These are phyloP conservation scores for Drosophila acutilabella DNA, from an alignment of 2,888 invertebrate species.

Conservation along the genomic window DNA sequence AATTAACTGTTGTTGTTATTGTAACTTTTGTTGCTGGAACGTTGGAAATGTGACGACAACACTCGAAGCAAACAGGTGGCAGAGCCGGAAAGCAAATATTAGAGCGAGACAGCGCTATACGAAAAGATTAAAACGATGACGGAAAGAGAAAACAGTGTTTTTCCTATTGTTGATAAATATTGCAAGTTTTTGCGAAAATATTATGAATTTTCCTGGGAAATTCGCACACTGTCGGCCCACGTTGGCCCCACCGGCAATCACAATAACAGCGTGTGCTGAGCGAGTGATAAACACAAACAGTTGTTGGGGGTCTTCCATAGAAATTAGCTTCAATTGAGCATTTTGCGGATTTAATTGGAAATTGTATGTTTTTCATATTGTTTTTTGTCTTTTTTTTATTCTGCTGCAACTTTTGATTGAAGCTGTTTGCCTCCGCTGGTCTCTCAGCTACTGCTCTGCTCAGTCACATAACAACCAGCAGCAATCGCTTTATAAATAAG, in stretches of 20 bases:
- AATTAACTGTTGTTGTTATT: slow-evolving; percentile 52
- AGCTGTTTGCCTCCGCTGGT: slow-evolving; percentile 22
- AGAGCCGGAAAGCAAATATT: slow-evolving; percentile 21
- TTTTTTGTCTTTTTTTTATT: background rate
- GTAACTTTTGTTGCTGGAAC: slow-evolving; percentile 38
- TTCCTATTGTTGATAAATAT: slow-evolving; percentile 37
- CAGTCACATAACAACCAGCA: slow-evolving; percentile 43
- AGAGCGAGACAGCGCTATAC: slow-evolving; percentile 23
- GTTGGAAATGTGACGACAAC: slow-evolving; percentile 45
- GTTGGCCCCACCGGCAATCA: slow-evolving; percentile 13
- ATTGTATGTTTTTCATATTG: slow-evolving; percentile 29
- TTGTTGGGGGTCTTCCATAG: slow-evolving; percentile 39
- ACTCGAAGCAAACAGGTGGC: slow-evolving; percentile 65
- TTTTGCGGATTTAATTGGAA: slow-evolving; percentile 70
- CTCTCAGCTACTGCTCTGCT: slow-evolving; percentile 7
- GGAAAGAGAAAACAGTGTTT: slow-evolving; percentile 8
- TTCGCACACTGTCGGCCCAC: slow-evolving; percentile 26
- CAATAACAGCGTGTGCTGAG: slow-evolving; percentile 19
- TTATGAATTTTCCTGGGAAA: slow-evolving; percentile 63
- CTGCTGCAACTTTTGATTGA: slow-evolving; percentile 51
- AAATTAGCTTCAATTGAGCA: slow-evolving; percentile 75
- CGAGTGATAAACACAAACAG: slow-evolving; percentile 33
- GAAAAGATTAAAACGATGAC: slow-evolving; percentile 24
- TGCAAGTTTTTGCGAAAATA: slow-evolving; percentile 51
- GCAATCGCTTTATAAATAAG: slow-evolving; percentile 67